A percentile compares a stretch with the other conserved stretches of the same genome.
Conservation (phyloP, 2,113 vertebrate species). For the Marcusenius ussheri region DNA sequence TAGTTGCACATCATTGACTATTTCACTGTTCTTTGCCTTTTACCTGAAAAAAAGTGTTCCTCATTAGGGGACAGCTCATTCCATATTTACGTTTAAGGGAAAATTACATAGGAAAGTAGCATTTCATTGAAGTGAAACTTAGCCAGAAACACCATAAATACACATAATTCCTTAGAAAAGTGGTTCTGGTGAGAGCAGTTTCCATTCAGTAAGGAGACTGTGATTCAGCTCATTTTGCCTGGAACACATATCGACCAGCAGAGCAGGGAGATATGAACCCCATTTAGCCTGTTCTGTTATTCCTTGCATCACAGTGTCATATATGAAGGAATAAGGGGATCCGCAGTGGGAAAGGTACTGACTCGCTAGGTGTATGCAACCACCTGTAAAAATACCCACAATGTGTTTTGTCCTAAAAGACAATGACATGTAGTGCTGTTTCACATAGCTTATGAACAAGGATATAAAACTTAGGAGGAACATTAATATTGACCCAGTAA, state of each 20-base stretch:
- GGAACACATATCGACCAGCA: background rate
- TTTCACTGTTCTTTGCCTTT: background rate
- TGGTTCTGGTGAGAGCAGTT: background rate
- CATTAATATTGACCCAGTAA: background rate
- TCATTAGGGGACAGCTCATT: background rate
- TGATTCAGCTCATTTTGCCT: background rate
- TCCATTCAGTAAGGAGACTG: background rate
- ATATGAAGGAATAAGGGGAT: background rate
- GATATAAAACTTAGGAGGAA: background rate
- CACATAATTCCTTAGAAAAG: background rate
- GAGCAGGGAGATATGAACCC: background rate
- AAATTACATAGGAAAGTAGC: background rate
- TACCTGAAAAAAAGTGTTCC: background rate
- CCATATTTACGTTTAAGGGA: background rate
- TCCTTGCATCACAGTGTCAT: background rate
- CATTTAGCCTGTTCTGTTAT: background rate
- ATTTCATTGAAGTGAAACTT: background rate
- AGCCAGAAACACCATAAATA: background rate
- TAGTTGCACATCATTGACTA: background rate
- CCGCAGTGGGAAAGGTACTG: background rate
- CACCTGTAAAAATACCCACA: background rate
- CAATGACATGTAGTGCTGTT: background rate
- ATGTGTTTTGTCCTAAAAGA: background rate
- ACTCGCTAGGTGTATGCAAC: background rate
- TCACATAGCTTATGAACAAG: background rate